Evolutionary conservation across 2,888 invertebrate species (phyloP).

Genomic region (Aleiodes leptofemur): DNA sequence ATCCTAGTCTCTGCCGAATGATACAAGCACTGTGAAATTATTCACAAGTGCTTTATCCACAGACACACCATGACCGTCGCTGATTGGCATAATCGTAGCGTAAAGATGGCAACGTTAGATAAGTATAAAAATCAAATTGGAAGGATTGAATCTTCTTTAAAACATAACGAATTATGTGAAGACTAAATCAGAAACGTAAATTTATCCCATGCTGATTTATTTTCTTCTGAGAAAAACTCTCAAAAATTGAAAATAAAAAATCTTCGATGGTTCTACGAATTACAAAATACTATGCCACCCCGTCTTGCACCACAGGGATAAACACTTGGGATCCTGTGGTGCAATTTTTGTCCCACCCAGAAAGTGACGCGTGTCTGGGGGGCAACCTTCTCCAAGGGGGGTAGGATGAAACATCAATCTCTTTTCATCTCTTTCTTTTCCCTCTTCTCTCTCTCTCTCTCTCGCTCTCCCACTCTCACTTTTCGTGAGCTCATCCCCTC

Average conservation of each 20-base stretch:
- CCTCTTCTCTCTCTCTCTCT: constrained; percentile 43
- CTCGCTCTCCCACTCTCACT: constrained; percentile 41
- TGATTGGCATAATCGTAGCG: too few relatives aligned
- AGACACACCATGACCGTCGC: too few relatives aligned
- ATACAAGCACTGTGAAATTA: too few relatives aligned
- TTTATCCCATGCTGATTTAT: background rate
- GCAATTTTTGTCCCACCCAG: constrained; percentile 30
- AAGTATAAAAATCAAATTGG: too few relatives aligned
- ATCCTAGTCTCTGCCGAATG: too few relatives aligned
- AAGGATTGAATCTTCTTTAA: too few relatives aligned
- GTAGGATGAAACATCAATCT: constrained; percentile 20
- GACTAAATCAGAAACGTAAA: too few relatives aligned
- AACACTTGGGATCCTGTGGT: constrained; percentile 48
- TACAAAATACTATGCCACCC: constrained; percentile 69
- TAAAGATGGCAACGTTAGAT: too few relatives aligned
- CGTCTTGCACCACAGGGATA: constrained; percentile 53
- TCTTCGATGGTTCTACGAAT: constrained; percentile 53
- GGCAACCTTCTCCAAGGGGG: constrained; percentile 18
- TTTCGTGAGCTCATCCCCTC: constrained; percentile 7
- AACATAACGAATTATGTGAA: too few relatives aligned
- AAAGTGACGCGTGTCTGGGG: constrained; percentile 24
- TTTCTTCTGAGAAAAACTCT: background rate
- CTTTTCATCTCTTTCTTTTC: constrained; percentile 43
- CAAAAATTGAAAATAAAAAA: constrained; percentile 26
- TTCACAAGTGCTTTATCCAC: too few relatives aligned